Conservation (phyloP, 2,797 vertebrate genomes). For the Xyrichtys novacula region DNA sequence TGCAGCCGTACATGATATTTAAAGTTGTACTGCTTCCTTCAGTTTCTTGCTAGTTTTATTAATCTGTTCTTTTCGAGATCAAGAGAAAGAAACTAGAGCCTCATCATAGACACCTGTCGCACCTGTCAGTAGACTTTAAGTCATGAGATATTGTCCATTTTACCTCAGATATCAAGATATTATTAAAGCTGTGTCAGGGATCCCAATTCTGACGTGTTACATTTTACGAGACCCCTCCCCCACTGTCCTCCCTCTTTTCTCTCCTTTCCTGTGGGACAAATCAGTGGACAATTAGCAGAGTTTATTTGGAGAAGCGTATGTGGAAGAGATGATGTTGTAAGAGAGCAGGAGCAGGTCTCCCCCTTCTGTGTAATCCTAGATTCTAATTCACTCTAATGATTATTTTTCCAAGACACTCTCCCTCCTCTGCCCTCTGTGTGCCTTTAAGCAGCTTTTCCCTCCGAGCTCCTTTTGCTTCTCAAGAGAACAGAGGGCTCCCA, state of each 20-base stretch:
- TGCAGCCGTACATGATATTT: no score
- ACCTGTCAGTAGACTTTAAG: no score
- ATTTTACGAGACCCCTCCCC: neutral
- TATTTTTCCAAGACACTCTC: slow-evolving; percentile 77
- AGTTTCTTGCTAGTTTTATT: no score
- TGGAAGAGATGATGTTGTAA: slow-evolving; percentile 46
- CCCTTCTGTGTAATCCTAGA: slow-evolving; percentile 74
- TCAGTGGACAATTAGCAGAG: slow-evolving; percentile 70
- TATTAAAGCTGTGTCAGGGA: no score
- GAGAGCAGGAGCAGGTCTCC: slow-evolving; percentile 58
- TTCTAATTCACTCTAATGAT: slow-evolving; percentile 83
- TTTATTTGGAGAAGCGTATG: slow-evolving; percentile 74
- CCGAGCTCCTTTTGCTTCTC: slow-evolving; percentile 61
- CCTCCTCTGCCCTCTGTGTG: slow-evolving; percentile 61
- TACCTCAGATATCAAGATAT: no score
- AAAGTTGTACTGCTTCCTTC: no score
- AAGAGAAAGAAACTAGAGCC: no score
- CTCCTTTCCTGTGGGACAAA: slow-evolving; percentile 53
- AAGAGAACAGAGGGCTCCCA: slow-evolving; percentile 59
- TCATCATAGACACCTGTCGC: no score
- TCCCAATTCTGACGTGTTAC: slow-evolving; percentile 17
- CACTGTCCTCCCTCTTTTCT: slow-evolving; percentile 17
- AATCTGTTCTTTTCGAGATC: no score
- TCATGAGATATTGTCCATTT: no score
- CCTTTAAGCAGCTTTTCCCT: slow-evolving; percentile 67